phyloP scores from a whole-genome alignment of 2,888 invertebrate genomes.

The Eretmocerus hayati region DNA sequence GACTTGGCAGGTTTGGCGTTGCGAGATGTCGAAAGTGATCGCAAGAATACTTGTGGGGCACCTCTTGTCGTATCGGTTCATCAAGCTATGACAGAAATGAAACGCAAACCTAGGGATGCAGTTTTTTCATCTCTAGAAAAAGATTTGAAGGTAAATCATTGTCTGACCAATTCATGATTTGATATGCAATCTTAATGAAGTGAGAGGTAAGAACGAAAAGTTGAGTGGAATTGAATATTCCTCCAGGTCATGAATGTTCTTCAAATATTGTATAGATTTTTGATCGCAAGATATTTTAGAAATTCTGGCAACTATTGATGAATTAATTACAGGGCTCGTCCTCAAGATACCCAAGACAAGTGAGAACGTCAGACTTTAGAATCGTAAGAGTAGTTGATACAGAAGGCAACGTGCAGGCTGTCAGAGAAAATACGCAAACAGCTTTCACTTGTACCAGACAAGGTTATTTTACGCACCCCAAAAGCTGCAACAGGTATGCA shows the following conservation, averaged over 20 bases:
- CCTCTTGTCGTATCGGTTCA: slow-evolving; percentile 36
- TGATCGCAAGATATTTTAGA: too few relatives aligned
- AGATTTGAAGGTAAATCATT: slow-evolving; percentile 40
- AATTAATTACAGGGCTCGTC: slow-evolving; percentile 47
- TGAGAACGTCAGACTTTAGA: slow-evolving; percentile 65
- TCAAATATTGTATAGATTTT: too few relatives aligned
- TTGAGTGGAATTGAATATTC: too few relatives aligned
- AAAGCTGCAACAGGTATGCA: slow-evolving; percentile 58
- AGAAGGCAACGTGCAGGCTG: slow-evolving; percentile 64
- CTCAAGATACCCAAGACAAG: slow-evolving; percentile 35
- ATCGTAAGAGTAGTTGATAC: slow-evolving; percentile 68
- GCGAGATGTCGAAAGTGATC: slow-evolving; percentile 54
- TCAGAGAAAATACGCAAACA: slow-evolving; percentile 66
- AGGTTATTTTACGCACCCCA: slow-evolving; percentile 72
- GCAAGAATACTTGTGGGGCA: slow-evolving; percentile 35
- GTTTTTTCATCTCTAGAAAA: slow-evolving; percentile 46
- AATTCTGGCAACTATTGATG: background rate
- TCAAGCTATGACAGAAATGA: slow-evolving; percentile 40
- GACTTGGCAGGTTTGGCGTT: slow-evolving; percentile 65
- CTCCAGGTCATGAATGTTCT: too few relatives aligned
- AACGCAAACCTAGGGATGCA: slow-evolving; percentile 44
- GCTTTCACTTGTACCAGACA: slow-evolving; percentile 69
- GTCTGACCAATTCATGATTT: too few relatives aligned
- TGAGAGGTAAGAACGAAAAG: too few relatives aligned
- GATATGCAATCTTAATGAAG: too few relatives aligned